Conservation (phyloP, 2,797 vertebrate genomes). For the Carduelis carduelis region DNA sequence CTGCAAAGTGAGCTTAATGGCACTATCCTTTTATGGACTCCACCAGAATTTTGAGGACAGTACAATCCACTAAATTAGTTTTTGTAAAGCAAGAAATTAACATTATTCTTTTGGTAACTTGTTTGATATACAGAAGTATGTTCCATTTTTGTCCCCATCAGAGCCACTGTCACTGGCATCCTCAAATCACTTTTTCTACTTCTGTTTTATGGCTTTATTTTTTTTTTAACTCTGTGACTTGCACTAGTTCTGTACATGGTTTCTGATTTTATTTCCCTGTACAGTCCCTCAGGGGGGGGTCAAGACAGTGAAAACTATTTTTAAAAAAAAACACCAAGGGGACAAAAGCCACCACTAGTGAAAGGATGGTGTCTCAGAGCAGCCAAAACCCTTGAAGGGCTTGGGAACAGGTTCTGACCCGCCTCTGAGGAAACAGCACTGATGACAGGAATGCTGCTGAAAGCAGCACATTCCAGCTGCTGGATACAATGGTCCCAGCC, state of each 20-base stretch:
- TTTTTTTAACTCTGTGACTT: neutral
- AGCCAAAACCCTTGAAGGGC: neutral
- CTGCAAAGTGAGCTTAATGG: neutral
- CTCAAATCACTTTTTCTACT: neutral
- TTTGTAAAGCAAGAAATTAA: neutral
- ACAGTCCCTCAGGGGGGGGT: neutral
- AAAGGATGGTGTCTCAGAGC: neutral
- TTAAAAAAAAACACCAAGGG: neutral
- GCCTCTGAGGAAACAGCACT: neutral
- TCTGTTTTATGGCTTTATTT: neutral
- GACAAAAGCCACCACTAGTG: neutral
- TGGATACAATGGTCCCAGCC: neutral
- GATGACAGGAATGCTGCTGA: neutral
- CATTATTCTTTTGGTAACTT: neutral
- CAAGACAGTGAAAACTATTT: neutral
- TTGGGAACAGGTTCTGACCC: neutral
- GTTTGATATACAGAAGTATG: neutral
- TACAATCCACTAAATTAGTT: neutral
- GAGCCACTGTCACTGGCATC: neutral
- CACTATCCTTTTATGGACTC: neutral
- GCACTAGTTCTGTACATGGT: neutral
- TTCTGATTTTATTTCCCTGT: neutral
- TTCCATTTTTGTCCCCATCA: neutral
- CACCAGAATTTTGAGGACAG: neutral
- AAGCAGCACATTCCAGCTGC: rapidly evolving